phyloP scores from a whole-genome alignment of 2,797 vertebrate genomes.

The Diplodus puntazzo region DNA sequence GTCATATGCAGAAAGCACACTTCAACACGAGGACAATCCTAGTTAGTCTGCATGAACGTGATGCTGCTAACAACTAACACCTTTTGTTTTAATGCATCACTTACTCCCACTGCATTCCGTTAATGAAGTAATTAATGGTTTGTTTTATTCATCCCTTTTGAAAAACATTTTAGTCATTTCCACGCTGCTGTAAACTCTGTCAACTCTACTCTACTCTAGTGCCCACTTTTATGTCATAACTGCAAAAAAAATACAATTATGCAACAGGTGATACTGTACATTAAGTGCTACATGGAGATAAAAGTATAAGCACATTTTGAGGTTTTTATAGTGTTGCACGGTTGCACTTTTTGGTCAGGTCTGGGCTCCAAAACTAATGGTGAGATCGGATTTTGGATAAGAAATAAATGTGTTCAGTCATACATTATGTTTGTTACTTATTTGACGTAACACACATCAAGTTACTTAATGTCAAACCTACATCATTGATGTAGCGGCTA shows the following conservation, averaged over 20 bases:
- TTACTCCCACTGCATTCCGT: conserved; percentile 39
- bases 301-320: background rate
- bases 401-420: too few relatives aligned
- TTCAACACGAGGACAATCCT: background rate
- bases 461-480: too few relatives aligned
- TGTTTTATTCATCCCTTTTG: conserved; percentile 38
- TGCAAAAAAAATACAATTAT: conserved; percentile 7
- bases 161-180: conserved; percentile 40
- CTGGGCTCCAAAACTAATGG: too few relatives aligned
- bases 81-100: conserved; percentile 6
- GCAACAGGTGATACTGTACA: background rate
- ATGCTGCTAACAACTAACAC: background rate
- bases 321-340: too few relatives aligned
- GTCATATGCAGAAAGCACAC: conserved; percentile 25
- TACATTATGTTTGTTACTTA: too few relatives aligned
- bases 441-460: too few relatives aligned
- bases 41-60: conserved; percentile 9
- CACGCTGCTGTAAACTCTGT: conserved; percentile 16
- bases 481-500: too few relatives aligned
- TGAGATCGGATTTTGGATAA: too few relatives aligned
- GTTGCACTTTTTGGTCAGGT: too few relatives aligned
- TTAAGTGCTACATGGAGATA: background rate
- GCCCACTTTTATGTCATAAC: background rate
- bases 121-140: conserved; percentile 33
- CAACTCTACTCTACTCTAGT: background rate